Evolutionary conservation across 2,888 invertebrate genomes (phyloP), one percentile per base, ranked within the genome.

Genomic region (Acheta domesticus): DNA sequence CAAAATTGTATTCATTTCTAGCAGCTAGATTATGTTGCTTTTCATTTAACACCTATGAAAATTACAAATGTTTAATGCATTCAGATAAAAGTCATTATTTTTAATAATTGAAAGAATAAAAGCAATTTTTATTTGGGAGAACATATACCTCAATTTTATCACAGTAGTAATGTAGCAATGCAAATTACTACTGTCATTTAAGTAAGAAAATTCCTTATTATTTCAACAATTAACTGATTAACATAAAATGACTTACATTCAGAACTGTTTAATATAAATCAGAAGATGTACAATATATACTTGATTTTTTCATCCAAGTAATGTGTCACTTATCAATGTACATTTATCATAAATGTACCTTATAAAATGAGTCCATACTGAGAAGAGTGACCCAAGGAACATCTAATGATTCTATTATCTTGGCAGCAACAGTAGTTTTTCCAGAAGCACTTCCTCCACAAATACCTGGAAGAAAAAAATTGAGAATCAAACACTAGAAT

Each of bases 311-410:
- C 36, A 36, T 36, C 36, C 36, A 36, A 36, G 36, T 36, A 36
- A 36, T 36, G 1, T 36, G 36, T 36, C 5, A 1, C 36, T 36
- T 36, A 36, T 36, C 36, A 36, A 36, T 8, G 36, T 36, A 36
- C 36, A 36, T 36, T 36, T 36, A 36, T 36, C 36, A 36, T 36
- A 36, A 36, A 36, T 36, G 36, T 84, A 97, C 98, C 92, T 98
- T 99, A 86, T 99, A 99, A 88, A 99, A 99, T 1, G 98, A 98
- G 88, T 99, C 99, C 98, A 99, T 97, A 85, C 97, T 97, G 83
- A 96, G 91, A 73, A 99, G 90, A 12, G 98, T 98, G 80, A 99
- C 99, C 99, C 99, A 99, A 11, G 98, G 98, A 83, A 99, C 96
- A 88, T 98, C 96, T 50, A 99, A 90, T 84, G 93, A 93, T 89